phyloP scores from a whole-genome alignment of 2,113 vertebrate species.

The Monopterus albus region DNA sequence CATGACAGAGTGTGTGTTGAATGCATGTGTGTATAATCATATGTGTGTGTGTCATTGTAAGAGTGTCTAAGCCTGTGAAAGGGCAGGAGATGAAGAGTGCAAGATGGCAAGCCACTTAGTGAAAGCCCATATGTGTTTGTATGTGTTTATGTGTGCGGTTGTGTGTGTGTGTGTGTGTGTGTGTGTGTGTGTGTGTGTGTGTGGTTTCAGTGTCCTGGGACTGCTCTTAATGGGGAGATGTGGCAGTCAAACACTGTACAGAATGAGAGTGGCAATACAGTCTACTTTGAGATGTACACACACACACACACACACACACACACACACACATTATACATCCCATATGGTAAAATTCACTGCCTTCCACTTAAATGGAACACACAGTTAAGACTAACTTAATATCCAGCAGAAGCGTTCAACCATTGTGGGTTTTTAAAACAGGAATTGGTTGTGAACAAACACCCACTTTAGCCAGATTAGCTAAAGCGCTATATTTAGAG shows the following conservation, averaged over 20 bases:
- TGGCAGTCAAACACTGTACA: slow-evolving; percentile 28
- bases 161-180: too few relatives aligned
- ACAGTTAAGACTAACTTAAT: too few relatives aligned
- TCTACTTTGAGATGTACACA: slow-evolving; percentile 5
- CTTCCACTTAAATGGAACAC: slow-evolving; percentile 16
- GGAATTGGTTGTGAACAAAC: neutral
- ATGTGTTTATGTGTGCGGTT: slow-evolving; percentile 25
- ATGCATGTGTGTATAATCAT: slow-evolving; percentile 3
- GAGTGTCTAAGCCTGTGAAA: slow-evolving; percentile 37
- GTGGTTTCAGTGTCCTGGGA: slow-evolving; percentile 48
- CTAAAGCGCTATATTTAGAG: too few relatives aligned
- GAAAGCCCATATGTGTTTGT: slow-evolving; percentile 33
- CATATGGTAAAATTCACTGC: slow-evolving; percentile 26
- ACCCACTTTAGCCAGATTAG: neutral
- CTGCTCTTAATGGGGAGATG: slow-evolving; percentile 56
- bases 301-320: slow-evolving; percentile 25
- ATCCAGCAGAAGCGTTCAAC: slow-evolving; percentile 13
- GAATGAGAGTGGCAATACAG: slow-evolving; percentile 35
- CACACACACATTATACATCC: slow-evolving; percentile 23
- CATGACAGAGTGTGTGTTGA: slow-evolving; percentile 25
- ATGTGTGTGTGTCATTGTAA: slow-evolving; percentile 35
- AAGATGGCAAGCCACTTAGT: slow-evolving; percentile 65
- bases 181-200: too few relatives aligned
- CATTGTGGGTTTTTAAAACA: too few relatives aligned
- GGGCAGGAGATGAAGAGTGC: slow-evolving; percentile 38